These are phyloP conservation scores for Dinoponera quadriceps DNA, from an alignment of 1,140 invertebrate species.

Conservation along the genomic window DNA sequence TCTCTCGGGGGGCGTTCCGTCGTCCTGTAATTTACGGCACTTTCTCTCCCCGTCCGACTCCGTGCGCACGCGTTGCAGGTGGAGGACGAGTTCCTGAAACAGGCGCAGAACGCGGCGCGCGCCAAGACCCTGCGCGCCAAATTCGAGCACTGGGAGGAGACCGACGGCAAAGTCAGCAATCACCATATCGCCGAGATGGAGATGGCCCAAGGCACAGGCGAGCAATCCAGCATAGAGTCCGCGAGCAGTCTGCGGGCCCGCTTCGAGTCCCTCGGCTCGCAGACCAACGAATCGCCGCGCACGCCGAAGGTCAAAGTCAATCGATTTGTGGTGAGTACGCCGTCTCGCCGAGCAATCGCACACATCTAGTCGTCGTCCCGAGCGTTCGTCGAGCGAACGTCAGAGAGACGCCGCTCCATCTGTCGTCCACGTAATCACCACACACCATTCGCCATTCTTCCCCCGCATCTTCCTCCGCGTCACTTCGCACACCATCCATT, in stretches of 20 bases:
- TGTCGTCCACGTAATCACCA: background rate
- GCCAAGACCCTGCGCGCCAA: slow-evolving; percentile 95
- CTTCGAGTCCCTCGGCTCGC: slow-evolving; percentile 92
- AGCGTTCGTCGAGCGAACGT: background rate
- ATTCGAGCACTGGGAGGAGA: slow-evolving; percentile 96
- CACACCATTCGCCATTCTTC: background rate
- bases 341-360: slow-evolving; percentile 8
- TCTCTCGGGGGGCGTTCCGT: background rate
- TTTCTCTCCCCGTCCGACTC: background rate
- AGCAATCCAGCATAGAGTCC: slow-evolving; percentile 90
- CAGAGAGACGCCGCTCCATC: slow-evolving; percentile 7
- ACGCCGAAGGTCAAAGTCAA: slow-evolving; percentile 90
- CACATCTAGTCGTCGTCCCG: background rate
- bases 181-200: slow-evolving; percentile 83
- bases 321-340: slow-evolving; percentile 93
- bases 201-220: slow-evolving; percentile 84
- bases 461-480: background rate
- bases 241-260: slow-evolving; percentile 92
- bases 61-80: slow-evolving; percentile 73
- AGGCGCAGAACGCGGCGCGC: slow-evolving; percentile 92
- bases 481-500: background rate
- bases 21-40: background rate
- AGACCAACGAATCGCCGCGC: slow-evolving; percentile 85
- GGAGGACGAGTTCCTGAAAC: slow-evolving; percentile 88
- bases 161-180: slow-evolving; percentile 87